Percentiles rank a stretch among this genome's conserved stretches.
Conservation (phyloP, 1,140 invertebrate species). For the Mamestra configurata region DNA sequence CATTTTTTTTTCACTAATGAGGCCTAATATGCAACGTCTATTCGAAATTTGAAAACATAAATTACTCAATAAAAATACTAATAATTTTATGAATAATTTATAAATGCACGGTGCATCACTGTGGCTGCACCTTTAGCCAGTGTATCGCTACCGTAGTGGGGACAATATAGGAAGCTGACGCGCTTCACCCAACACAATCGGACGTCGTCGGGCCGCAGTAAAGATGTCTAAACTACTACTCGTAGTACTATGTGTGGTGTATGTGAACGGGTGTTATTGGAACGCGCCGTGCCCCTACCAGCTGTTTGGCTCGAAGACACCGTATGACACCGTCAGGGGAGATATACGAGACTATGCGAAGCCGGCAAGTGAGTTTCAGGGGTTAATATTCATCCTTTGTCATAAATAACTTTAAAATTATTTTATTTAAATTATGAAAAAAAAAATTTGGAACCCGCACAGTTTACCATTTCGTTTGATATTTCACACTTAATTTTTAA, state of each 20-base stretch:
- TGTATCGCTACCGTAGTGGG: slow-evolving; percentile 38
- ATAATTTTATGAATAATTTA: background rate
- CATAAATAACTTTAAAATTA: no score
- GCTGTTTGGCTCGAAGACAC: slow-evolving; percentile 71
- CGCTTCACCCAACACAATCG: slow-evolving; percentile 19
- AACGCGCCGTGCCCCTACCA: slow-evolving; percentile 66
- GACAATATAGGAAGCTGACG: slow-evolving; percentile 42
- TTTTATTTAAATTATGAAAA: no score
- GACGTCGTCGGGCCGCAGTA: background rate
- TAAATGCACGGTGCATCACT: background rate
- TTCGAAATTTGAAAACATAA: background rate
- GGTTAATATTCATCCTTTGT: background rate
- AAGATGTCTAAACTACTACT: slow-evolving; percentile 42
- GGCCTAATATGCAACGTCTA: background rate
- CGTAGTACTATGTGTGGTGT: slow-evolving; percentile 19
- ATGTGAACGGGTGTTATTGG: slow-evolving; percentile 69
- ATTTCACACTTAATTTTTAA: no score
- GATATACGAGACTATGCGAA: slow-evolving; percentile 72
- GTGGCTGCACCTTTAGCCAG: slow-evolving; percentile 7
- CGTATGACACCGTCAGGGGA: slow-evolving; percentile 75
- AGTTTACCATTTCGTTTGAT: no score
- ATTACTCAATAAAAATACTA: background rate
- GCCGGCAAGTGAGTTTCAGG: slow-evolving; percentile 63
- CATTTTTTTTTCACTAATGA: background rate
- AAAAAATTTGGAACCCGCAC: no score